Conservation (phyloP, 2,113 vertebrate species). For the Actenoides hombroni region DNA sequence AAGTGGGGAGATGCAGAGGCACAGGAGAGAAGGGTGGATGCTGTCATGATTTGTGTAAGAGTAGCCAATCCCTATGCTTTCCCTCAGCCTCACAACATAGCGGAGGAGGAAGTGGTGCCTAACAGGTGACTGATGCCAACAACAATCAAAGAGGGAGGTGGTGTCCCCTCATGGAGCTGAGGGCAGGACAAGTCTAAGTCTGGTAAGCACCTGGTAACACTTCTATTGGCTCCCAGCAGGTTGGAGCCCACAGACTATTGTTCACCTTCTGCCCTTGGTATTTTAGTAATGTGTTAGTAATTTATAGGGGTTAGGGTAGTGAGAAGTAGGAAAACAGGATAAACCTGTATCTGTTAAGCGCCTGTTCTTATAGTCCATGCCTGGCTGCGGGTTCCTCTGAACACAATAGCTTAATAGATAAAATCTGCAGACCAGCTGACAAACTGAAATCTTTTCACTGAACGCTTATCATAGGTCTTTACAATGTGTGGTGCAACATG, state of each 20-base stretch:
- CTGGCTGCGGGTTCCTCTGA: not conserved
- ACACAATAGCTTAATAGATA: slow-evolving; percentile 6
- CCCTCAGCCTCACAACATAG: not conserved
- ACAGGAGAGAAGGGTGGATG: not conserved
- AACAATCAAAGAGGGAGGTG: not conserved
- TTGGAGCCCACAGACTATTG: not conserved
- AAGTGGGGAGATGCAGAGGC: not conserved
- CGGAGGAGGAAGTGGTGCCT: not conserved
- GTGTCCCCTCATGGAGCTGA: not conserved
- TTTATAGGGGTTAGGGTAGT: not conserved
- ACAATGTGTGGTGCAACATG: not conserved
- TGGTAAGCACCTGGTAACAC: not conserved
- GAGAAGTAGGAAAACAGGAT: slow-evolving; percentile 53
- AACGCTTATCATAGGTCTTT: not conserved
- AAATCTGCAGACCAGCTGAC: slow-evolving; percentile 12
- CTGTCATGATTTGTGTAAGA: not conserved
- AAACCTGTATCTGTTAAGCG: slow-evolving; percentile 21
- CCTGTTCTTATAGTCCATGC: not conserved
- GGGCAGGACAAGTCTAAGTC: not conserved
- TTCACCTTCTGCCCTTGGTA: not conserved
- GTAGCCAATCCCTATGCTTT: accelerated
- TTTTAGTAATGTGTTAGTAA: not conserved
- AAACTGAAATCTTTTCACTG: not conserved
- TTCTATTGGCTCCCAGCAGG: not conserved
- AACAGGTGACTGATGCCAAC: not conserved